A percentile compares a stretch with the other conserved stretches of the same genome.
Conservation (phyloP, 2,113 vertebrate genomes). For the Cathartes aura region DNA sequence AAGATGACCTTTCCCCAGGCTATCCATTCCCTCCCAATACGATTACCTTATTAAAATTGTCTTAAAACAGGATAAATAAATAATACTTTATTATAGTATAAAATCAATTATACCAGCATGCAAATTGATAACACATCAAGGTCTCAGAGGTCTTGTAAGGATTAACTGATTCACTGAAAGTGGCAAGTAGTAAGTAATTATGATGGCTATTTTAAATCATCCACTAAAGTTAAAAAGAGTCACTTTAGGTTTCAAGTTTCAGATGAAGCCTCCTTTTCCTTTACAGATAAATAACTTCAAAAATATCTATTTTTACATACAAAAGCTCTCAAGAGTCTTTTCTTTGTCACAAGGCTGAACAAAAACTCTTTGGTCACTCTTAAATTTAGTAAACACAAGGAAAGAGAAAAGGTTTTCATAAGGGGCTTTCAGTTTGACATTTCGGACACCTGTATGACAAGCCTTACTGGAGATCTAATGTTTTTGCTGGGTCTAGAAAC, state of each 20-base stretch:
- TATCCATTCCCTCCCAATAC: not conserved
- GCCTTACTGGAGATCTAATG: not conserved
- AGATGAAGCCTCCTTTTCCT: not conserved
- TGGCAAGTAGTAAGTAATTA: not conserved
- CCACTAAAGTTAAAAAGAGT: not conserved
- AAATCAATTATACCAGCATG: not conserved
- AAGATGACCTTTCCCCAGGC: not conserved
- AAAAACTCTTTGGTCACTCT: not conserved
- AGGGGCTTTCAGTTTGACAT: not conserved
- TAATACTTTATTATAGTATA: not conserved
- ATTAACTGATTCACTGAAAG: not conserved
- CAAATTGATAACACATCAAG: not conserved
- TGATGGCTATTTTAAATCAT: not conserved
- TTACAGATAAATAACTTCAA: not conserved
- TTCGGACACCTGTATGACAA: not conserved
- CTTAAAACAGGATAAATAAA: not conserved
- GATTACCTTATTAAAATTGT: not conserved
- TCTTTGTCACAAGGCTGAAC: not conserved
- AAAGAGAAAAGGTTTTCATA: not conserved
- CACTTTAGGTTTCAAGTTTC: not conserved
- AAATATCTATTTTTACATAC: not conserved
- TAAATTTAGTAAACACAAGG: not conserved
- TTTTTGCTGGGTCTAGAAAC: not conserved
- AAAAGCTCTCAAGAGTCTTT: not conserved
- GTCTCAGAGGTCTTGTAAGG: not conserved